phyloP scores from a whole-genome alignment of 1,140 invertebrate genomes.

The Ptiloglossa arizonensis region DNA sequence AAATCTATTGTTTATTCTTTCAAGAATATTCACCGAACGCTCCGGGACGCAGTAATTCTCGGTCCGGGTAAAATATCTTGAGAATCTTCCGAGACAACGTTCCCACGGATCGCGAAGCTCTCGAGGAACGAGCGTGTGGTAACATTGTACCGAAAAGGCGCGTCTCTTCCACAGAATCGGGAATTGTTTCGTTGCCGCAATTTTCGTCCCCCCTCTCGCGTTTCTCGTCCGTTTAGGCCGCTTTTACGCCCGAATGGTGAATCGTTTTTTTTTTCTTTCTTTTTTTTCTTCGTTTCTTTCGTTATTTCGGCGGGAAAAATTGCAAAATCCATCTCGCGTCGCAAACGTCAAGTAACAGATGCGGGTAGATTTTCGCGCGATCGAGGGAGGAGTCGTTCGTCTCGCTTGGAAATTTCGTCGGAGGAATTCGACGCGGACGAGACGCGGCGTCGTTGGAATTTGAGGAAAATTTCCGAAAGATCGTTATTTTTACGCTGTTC shows the following conservation, averaged over 20 bases:
- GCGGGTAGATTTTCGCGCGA: background rate
- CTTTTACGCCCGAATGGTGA: background rate
- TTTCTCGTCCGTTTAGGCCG: no score
- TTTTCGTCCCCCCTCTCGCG: background rate
- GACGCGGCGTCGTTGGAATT: no score
- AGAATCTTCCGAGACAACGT: conserved; percentile 31
- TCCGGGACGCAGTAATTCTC: background rate
- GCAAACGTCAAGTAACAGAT: background rate
- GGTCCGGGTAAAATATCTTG: conserved; percentile 21
- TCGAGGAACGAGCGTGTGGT: conserved; percentile 8
- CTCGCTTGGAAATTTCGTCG: no score
- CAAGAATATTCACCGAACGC: conserved; percentile 3
- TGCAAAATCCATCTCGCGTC: background rate
- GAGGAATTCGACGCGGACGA: no score
- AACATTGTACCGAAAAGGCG: conserved; percentile 26
- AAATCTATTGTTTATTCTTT: background rate
- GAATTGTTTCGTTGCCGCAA: conserved; percentile 18
- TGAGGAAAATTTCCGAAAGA: background rate
- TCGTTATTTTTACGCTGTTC: no score
- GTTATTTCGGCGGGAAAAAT: conserved; percentile 36
- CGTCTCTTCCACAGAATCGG: conserved; percentile 1
- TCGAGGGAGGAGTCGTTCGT: no score
- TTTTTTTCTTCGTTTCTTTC: no score
- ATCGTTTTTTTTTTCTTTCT: background rate
- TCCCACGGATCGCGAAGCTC: conserved; percentile 41